Percentiles rank a stretch among this genome's conserved stretches.
Conservation (phyloP, 2,888 invertebrate species). For the Cerceris ruficornis region DNA sequence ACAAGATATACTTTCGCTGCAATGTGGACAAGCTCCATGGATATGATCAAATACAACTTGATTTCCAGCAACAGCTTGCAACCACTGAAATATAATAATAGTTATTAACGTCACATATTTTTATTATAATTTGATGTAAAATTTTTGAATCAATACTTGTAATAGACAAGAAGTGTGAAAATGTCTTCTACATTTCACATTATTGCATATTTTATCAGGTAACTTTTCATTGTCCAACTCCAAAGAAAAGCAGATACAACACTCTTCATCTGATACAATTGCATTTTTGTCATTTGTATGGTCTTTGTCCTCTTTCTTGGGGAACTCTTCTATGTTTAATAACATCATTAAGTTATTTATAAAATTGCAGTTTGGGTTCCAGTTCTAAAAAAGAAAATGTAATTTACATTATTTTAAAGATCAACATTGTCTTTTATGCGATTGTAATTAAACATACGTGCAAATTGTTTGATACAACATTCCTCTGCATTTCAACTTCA, state of each 20-base stretch:
- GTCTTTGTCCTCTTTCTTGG: constrained; percentile 54
- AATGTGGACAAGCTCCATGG: constrained; percentile 76
- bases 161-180: constrained; percentile 76
- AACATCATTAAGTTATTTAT: constrained; percentile 73
- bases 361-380: constrained; percentile 67
- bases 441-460: constrained; percentile 53
- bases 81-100: constrained; percentile 69
- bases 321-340: constrained; percentile 72
- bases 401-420: background rate
- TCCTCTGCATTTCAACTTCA: constrained; percentile 69
- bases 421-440: no score
- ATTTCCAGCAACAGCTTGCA: constrained; percentile 71
- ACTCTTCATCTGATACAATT: constrained; percentile 74
- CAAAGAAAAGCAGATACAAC: constrained; percentile 77
- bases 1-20: constrained; percentile 74
- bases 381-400: constrained; percentile 68
- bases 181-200: constrained; percentile 72
- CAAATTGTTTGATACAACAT: constrained; percentile 67
- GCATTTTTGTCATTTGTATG: constrained; percentile 46
- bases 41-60: constrained; percentile 73
- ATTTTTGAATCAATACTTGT: constrained; percentile 61
- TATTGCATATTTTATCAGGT: constrained; percentile 76
- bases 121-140: constrained; percentile 8
- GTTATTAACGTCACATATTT: background rate
- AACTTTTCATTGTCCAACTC: constrained; percentile 67